Evolutionary conservation across 2,797 vertebrate species (phyloP).

Genomic region (Myotis planiceps): DNA sequence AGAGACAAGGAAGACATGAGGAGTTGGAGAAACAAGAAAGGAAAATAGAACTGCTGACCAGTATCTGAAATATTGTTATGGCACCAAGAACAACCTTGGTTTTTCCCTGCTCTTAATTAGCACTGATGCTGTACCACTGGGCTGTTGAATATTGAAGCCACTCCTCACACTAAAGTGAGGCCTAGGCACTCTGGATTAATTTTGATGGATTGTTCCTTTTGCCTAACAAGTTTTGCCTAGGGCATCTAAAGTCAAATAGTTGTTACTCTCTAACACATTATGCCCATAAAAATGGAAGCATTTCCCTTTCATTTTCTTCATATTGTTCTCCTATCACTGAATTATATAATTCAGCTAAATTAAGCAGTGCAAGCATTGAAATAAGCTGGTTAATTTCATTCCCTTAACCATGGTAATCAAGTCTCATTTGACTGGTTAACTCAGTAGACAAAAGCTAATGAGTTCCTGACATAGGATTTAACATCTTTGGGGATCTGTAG

Average conservation of each 20-base stretch:
- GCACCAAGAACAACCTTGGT: neutral
- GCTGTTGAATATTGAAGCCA: neutral
- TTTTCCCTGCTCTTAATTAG: neutral
- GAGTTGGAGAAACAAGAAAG: neutral
- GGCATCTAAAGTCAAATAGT: neutral
- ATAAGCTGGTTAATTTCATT: neutral
- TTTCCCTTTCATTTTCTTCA: neutral
- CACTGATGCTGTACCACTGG: fast-evolving
- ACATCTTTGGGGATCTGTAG: neutral
- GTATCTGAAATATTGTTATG: neutral
- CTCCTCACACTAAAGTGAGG: neutral
- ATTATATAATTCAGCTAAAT: neutral
- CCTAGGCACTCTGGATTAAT: neutral
- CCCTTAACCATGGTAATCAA: neutral
- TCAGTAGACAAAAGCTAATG: neutral
- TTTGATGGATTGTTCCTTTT: neutral
- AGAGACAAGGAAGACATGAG: neutral
- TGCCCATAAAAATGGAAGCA: neutral
- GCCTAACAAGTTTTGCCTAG: neutral
- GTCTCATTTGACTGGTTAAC: neutral
- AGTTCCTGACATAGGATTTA: neutral
- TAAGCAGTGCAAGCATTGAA: neutral
- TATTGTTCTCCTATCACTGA: neutral
- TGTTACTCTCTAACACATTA: neutral
- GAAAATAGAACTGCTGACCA: neutral